A percentile compares a stretch with the other conserved stretches of the same genome.
Conservation (phyloP, 1,140 invertebrate genomes). For the Nixonia krombeini region DNA sequence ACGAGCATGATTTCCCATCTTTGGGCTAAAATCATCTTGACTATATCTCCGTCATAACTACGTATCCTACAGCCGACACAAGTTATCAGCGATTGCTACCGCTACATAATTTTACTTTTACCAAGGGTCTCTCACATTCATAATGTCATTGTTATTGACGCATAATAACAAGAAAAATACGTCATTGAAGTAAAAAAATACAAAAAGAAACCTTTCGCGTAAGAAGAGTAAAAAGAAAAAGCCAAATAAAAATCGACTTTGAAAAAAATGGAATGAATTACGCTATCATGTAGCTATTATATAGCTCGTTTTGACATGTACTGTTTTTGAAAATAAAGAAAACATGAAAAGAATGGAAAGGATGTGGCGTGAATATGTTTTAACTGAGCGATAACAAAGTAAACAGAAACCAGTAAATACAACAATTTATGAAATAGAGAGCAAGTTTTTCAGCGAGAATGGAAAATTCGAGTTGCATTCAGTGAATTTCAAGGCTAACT, state of each 20-base stretch:
- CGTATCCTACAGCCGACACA: constrained; percentile 49
- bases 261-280: constrained; percentile 6
- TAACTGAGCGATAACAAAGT: neutral
- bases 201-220: constrained; percentile 7
- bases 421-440: neutral
- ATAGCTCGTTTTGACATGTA: constrained; percentile 4
- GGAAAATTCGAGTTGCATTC: neutral
- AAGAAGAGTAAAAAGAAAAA: constrained; percentile 13
- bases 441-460: neutral
- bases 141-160: constrained; percentile 60
- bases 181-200: constrained; percentile 12
- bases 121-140: constrained; percentile 48
- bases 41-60: constrained; percentile 42
- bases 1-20: constrained; percentile 95
- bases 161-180: constrained; percentile 60
- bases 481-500: neutral
- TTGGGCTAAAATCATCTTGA: constrained; percentile 76
- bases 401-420: neutral
- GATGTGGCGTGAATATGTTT: neutral
- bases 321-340: constrained; percentile 16
- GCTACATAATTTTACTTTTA: constrained; percentile 63
- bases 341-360: constrained; percentile 1
- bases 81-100: constrained; percentile 42
- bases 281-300: constrained; percentile 11
- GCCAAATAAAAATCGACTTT: constrained; percentile 2